Conservation (phyloP, 2,113 vertebrate genomes). For the Zapus hudsonius region DNA sequence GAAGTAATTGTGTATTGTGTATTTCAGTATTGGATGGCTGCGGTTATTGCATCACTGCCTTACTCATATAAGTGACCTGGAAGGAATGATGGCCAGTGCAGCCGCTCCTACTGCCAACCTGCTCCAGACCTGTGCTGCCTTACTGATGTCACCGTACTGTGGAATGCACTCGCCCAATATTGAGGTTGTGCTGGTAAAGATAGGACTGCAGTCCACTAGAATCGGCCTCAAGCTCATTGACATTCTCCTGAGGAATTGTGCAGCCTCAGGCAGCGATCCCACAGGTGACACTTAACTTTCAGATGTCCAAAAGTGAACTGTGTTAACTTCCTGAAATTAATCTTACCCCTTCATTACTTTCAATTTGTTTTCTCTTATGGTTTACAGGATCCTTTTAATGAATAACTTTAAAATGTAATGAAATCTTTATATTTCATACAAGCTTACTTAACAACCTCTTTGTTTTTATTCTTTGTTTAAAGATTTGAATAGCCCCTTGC, state of each 20-base stretch:
- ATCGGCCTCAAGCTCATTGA: slow-evolving; percentile 98
- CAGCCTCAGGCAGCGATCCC: slow-evolving; percentile 96
- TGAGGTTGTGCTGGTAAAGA: slow-evolving; percentile 97
- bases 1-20: slow-evolving; percentile 13
- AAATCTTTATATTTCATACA: not conserved
- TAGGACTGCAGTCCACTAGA: slow-evolving; percentile 97
- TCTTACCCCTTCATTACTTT: slow-evolving; percentile 4
- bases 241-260: slow-evolving; percentile 97
- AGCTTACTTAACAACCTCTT: slow-evolving; percentile 47
- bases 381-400: slow-evolving; percentile 33
- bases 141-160: slow-evolving; percentile 98
- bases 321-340: slow-evolving; percentile 25
- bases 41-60: slow-evolving; percentile 98
- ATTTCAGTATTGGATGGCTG: slow-evolving; percentile 96
- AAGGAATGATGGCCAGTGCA: slow-evolving; percentile 98
- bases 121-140: slow-evolving; percentile 96
- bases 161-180: slow-evolving; percentile 99
- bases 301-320: not conserved
- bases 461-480: slow-evolving; percentile 59
- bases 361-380: slow-evolving; percentile 36
- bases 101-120: slow-evolving; percentile 98
- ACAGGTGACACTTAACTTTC: slow-evolving; percentile 87
- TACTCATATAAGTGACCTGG: slow-evolving; percentile 97
- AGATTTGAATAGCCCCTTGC: slow-evolving; percentile 99
- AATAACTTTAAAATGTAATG: slow-evolving; percentile 21